These are phyloP conservation scores for Cydia fagiglandana DNA, from an alignment of 1,140 invertebrate genomes.

Conservation along the genomic window DNA sequence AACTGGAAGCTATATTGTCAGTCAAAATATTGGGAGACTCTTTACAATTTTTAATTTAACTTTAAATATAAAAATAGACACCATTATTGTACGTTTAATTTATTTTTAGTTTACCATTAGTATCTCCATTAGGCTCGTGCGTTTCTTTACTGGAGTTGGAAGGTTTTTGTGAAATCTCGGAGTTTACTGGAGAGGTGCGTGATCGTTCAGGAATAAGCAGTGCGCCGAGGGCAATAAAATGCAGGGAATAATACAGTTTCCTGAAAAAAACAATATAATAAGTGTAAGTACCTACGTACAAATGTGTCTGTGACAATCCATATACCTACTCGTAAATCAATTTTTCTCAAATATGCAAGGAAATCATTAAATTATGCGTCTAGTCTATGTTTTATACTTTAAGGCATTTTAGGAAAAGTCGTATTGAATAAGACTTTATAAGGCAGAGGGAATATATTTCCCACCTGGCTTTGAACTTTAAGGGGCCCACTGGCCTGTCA, in stretches of 20 bases:
- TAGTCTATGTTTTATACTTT: too few species aligned
- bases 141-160: slow-evolving; percentile 44
- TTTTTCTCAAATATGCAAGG: too few species aligned
- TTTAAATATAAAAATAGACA: slow-evolving; percentile 26
- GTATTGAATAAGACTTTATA: too few species aligned
- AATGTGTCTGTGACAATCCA: too few species aligned
- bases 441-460: too few species aligned
- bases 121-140: slow-evolving; percentile 46
- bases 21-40: not conserved
- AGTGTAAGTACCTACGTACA: not conserved
- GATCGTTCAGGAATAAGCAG: slow-evolving; percentile 60
- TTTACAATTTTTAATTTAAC: not conserved
- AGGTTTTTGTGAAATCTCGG: slow-evolving; percentile 42
- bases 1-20: not conserved
- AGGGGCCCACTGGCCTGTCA: too few species aligned
- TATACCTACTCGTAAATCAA: too few species aligned
- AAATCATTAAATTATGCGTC: too few species aligned
- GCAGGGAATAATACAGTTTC: slow-evolving; percentile 74
- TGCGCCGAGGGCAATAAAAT: slow-evolving; percentile 73
- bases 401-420: too few species aligned
- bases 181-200: slow-evolving; percentile 33
- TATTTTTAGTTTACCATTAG: slow-evolving; percentile 61
- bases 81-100: slow-evolving; percentile 38
- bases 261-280: slow-evolving; percentile 54
- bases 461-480: too few species aligned